Base-by-base conservation (phyloP, 1,140 invertebrate genomes). In the Metopolophium dirhodum region DNA sequence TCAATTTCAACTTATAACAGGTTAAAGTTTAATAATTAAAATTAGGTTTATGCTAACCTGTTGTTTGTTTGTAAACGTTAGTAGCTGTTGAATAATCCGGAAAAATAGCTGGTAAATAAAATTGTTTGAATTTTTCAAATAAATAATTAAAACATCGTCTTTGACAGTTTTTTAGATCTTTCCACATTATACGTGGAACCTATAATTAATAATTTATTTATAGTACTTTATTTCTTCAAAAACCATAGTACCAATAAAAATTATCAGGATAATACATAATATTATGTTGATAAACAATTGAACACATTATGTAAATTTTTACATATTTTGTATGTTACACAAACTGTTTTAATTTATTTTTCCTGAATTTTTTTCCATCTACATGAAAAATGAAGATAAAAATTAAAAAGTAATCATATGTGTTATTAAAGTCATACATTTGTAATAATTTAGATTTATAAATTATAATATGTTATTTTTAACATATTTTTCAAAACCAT, bases 101-200 rank as follows among this genome's bases (percentile, higher is more conserved):
- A 95, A 99, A 99, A 94, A 99, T 97, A 94, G 98, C 96, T 54
- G 97, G 97, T 94, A 99, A 96, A 95, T 99, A 99, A 95, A 98
- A 98, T 82, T 97, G 95, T 95, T 99, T 99, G 95, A 99, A 99
- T 94, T 97, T 97, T 95, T 99, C 97, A 95, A 99, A 96, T 93
- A 99, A 95, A 96, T 99, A 99, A 83, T 97, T 97, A 95, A 99
- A 99, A 94, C 97, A 97, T 95, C 97, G 97, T 94, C 97, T 96
- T 95, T 98, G 98, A 93, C 97, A 96, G 11, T 96, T 96, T 51
- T 96, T 96, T 95, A 97, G 97, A 94, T 99, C 98, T 94, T 97
- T 97, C 98, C 98, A 99, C 95, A 98, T 97, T 93, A 99, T 96
- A 95, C 98, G 98, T 4, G 97, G 97, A 8, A 99, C 97, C 94